Evolutionary conservation across 2,888 invertebrate species (phyloP).

Genomic region (Halocaridina rubra): DNA sequence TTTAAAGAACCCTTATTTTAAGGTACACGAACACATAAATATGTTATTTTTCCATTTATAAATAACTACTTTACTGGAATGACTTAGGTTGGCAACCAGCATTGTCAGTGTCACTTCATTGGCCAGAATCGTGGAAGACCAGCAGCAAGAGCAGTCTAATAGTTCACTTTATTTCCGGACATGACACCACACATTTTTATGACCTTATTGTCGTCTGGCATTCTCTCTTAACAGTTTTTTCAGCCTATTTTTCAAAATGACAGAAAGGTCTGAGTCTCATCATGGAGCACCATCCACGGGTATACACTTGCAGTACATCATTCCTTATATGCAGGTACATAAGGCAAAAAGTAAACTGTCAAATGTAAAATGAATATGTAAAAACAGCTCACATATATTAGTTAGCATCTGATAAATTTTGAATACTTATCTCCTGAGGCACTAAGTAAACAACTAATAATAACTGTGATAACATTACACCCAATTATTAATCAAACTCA

Average conservation of each 20-base stretch:
- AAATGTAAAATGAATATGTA: neutral
- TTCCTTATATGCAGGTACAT: neutral
- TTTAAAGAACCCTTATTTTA: constrained; percentile 13
- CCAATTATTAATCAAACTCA: no score
- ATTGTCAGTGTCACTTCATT: constrained; percentile 37
- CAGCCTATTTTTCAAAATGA: no score
- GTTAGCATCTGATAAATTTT: no score
- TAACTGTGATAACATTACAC: no score
- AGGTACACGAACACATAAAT: constrained; percentile 53
- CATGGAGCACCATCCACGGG: neutral
- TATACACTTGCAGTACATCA: neutral
- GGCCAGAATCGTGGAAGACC: constrained; percentile 53
- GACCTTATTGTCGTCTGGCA: constrained; percentile 3
- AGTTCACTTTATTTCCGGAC: neutral
- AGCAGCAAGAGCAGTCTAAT: constrained; percentile 34
- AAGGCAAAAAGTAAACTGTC: neutral
- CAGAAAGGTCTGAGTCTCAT: no score
- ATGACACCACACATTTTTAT: neutral
- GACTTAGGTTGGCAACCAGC: constrained; percentile 53
- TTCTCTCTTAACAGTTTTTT: no score
- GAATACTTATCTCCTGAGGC: no score
- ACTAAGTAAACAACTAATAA: no score
- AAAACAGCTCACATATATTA: no score
- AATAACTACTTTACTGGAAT: constrained; percentile 49
- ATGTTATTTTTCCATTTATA: constrained; percentile 36